A percentile compares a stretch with the other conserved stretches of the same genome.
Conservation (phyloP, 2,797 vertebrate genomes). For the Luscinia luscinia region DNA sequence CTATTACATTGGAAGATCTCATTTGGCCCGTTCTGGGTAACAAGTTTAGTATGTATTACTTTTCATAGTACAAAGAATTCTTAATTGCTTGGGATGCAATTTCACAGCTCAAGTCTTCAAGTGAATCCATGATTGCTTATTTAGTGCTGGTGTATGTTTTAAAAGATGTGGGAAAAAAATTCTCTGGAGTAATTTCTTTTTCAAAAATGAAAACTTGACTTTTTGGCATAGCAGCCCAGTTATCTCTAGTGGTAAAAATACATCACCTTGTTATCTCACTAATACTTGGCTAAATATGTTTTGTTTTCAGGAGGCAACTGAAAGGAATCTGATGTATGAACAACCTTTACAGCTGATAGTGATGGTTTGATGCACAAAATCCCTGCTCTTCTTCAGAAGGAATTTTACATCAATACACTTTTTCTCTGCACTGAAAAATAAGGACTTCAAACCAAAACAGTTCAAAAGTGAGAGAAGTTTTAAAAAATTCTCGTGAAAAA, state of each 20-base stretch:
- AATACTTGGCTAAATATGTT: neutral
- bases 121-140: neutral
- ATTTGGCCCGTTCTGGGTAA: neutral
- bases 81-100: conserved; percentile 13
- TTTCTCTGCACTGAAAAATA: neutral
- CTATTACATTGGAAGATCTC: neutral
- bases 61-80: conserved; percentile 4
- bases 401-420: neutral
- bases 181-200: neutral
- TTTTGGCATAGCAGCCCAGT: neutral
- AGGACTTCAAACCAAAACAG: neutral
- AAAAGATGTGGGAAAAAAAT: neutral
- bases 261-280: neutral
- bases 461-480: neutral
- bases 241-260: neutral
- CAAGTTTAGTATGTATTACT: neutral
- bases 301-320: neutral
- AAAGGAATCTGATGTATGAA: neutral
- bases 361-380: neutral
- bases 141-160: neutral
- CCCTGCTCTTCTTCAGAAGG: neutral
- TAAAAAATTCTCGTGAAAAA: neutral
- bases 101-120: neutral
- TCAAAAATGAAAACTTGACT: neutral
- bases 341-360: neutral